Evolutionary conservation across 2,797 vertebrate genomes (phyloP).

Genomic region (Caiman crocodilus): DNA sequence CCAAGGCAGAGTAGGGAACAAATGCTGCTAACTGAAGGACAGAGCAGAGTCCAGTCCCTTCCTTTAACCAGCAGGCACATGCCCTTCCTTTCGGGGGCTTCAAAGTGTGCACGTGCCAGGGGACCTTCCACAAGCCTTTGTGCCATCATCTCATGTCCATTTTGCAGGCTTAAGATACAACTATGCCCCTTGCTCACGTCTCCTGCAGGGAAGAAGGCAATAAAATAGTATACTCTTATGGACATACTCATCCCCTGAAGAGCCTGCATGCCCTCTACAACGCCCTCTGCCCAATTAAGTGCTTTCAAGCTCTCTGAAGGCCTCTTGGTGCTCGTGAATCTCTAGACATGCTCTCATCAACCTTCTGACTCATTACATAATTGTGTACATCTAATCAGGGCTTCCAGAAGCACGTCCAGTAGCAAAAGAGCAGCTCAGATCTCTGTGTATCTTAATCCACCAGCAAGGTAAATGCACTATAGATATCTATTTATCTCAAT

Average conservation of each 20-base stretch:
- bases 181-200: accelerated
- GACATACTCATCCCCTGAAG: accelerated
- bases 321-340: accelerated
- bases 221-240: not conserved
- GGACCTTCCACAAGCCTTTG: not conserved
- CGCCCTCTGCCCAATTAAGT: not conserved
- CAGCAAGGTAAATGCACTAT: not conserved
- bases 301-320: accelerated
- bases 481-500: not conserved
- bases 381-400: accelerated
- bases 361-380: not conserved
- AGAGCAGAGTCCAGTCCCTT: accelerated
- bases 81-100: not conserved
- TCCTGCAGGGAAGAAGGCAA: not conserved
- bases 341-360: not conserved
- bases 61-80: not conserved
- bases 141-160: not conserved
- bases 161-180: not conserved
- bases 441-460: accelerated
- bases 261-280: accelerated
- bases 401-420: accelerated
- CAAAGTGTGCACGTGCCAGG: not conserved
- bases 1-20: not conserved
- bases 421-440: accelerated
- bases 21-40: not conserved